Conservation (phyloP, 2,888 invertebrate genomes). For the Drosophila barbarae region DNA sequence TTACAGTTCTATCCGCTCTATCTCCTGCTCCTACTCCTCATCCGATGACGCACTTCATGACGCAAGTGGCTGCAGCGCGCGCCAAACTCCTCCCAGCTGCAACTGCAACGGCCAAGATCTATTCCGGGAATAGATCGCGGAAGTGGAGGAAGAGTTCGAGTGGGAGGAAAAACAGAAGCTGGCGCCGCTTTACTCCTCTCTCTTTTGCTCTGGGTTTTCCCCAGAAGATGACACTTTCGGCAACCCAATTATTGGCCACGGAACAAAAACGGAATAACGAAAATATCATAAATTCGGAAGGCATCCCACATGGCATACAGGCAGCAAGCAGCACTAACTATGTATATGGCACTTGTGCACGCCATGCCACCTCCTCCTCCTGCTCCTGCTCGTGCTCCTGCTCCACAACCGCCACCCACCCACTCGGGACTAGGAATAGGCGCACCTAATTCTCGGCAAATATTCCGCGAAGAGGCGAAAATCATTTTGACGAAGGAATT, state of each 20-base stretch:
- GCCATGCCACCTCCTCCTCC: constrained; percentile 26
- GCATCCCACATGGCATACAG: constrained; percentile 21
- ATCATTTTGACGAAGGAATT: constrained; percentile 45
- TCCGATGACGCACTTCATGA: constrained; percentile 64
- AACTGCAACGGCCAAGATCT: constrained; percentile 22
- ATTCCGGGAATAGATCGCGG: constrained; percentile 55
- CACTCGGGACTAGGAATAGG: constrained; percentile 32
- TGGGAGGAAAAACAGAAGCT: constrained; percentile 15
- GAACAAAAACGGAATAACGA: constrained; percentile 23
- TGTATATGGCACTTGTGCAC: constrained; percentile 55
- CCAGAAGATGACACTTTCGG: constrained; percentile 19
- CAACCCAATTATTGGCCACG: constrained; percentile 14
- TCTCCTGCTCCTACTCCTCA: neutral
- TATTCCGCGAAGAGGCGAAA: constrained; percentile 24
- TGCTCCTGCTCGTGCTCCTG: neutral
- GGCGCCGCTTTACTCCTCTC: neutral
- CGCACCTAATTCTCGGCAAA: constrained; percentile 54
- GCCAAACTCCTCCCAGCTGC: constrained; percentile 43
- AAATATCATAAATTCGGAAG: constrained; percentile 24
- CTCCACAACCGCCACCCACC: constrained; percentile 7
- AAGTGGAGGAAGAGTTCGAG: constrained; percentile 38
- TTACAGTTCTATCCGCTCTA: neutral
- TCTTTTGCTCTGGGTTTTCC: constrained; percentile 17
- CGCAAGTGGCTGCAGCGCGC: constrained; percentile 56
- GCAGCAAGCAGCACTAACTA: constrained; percentile 28